Evolutionary conservation across 1,140 invertebrate genomes (phyloP), one percentile per base, ranked within the genome.

Genomic region (Lucilia sericata): DNA sequence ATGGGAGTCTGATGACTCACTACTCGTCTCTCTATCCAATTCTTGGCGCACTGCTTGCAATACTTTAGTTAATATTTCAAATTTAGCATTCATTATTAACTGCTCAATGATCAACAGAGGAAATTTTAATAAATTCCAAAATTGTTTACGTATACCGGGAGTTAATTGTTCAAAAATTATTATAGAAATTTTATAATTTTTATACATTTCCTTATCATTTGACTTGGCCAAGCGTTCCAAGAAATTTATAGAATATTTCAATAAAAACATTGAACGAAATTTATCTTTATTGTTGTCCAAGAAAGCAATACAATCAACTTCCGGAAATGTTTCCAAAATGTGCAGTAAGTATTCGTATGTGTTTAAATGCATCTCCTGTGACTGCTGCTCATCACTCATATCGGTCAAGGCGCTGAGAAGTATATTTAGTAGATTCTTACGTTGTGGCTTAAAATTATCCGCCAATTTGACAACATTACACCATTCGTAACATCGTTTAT

Each of bases 41-140:
- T 70, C 65, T 21, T 21, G 21, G 7, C 65, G 65, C n/a, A 92
- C 86, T 5, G 87, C 85, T 10, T 88, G 87, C 21, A 94, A 75
- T 8, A 95, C 93, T 51, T 92, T 92, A 2, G 92, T 91, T 8
- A 96, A 88, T 84, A 92, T 92, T 86, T 96, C 95, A 70, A 96
- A 92, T 88, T 94, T 95, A 0, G 93, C 94, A 86, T 96, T 96
- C 95, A 96, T 96, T 2, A 96, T 87, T 74, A 96, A 91, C 86
- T 95, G 94, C 86, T 96, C 95, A 5, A 96, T 91, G 87, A 96
- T 95, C 0, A 95, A 87, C 19, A 95, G 86, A 0, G 95, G 95
- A 85, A 94, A 93, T 25, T 93, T 92, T 34, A 96, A 93, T 5
- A 96, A 87, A 84, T 94, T 92, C 91, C 94, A 93, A 76, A 95